These are phyloP conservation scores for Cydia pomonella DNA, from an alignment of 1,140 invertebrate species.

Conservation along the genomic window DNA sequence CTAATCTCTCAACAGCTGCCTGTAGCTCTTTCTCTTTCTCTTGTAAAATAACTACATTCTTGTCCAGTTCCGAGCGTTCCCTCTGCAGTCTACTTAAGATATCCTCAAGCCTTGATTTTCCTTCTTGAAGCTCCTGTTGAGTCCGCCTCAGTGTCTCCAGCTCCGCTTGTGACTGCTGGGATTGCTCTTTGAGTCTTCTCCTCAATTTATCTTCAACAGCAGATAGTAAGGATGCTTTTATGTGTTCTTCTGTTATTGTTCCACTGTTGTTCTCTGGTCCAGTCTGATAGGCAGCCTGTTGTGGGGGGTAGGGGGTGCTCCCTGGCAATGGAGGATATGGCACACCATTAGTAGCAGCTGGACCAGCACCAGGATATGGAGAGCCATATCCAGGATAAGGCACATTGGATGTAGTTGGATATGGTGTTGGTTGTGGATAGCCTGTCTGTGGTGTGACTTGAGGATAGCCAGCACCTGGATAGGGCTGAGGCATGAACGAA, in stretches of 20 bases:
- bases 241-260: constrained; percentile 97
- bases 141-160: constrained; percentile 94
- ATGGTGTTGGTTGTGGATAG: constrained; percentile 68
- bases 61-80: constrained; percentile 92
- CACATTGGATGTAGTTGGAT: constrained; percentile 63
- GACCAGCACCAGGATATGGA: constrained; percentile 64
- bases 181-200: constrained; percentile 92
- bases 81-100: constrained; percentile 91
- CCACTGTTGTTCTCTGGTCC: constrained; percentile 82
- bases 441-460: constrained; percentile 59
- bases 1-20: constrained; percentile 88
- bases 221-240: constrained; percentile 94
- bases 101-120: constrained; percentile 91
- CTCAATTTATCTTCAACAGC: constrained; percentile 97
- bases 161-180: constrained; percentile 94
- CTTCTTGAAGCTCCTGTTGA: constrained; percentile 92
- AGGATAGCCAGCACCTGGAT: constrained; percentile 64
- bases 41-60: constrained; percentile 90
- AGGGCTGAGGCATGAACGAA: constrained; percentile 84
- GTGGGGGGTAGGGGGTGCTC: constrained; percentile 53
- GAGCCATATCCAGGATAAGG: constrained; percentile 71
- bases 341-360: constrained; percentile 54
- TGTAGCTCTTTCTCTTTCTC: constrained; percentile 94
- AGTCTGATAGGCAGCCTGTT: constrained; percentile 8
- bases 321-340: constrained; percentile 44